Conservation (phyloP, 2,113 vertebrate species). For the Aspiorhynchus laticeps region DNA sequence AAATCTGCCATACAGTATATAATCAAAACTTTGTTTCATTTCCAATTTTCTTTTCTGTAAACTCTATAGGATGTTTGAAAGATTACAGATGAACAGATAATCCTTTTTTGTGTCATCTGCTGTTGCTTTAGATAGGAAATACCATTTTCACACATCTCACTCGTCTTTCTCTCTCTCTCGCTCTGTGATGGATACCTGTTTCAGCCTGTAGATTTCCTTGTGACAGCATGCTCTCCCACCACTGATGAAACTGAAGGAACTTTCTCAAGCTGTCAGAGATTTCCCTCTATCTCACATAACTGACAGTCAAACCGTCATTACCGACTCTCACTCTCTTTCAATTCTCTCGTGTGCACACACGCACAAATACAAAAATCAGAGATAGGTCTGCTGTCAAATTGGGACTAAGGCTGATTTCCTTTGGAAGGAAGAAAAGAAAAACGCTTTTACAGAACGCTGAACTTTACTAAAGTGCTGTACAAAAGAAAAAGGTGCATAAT, state of each 20-base stretch:
- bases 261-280: slow-evolving; percentile 57
- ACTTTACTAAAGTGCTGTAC: not conserved
- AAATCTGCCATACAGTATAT: not conserved
- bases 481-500: slow-evolving; percentile 20
- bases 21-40: not conserved
- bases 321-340: slow-evolving; percentile 3
- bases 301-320: slow-evolving; percentile 37
- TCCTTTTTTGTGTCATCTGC: not conserved
- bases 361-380: slow-evolving; percentile 15
- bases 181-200: slow-evolving; percentile 49
- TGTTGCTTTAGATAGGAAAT: not conserved
- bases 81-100: not conserved
- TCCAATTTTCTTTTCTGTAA: not conserved
- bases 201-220: slow-evolving; percentile 54
- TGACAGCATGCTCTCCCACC: slow-evolving; percentile 63
- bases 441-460: not conserved
- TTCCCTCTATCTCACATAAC: slow-evolving; percentile 57
- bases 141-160: not conserved
- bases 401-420: not conserved
- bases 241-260: slow-evolving; percentile 62
- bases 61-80: not conserved
- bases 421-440: not conserved
- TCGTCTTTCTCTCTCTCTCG: slow-evolving; percentile 30
- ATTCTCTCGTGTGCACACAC: not conserved
- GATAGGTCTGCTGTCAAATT: slow-evolving; percentile 36